Evolutionary conservation across 2,888 invertebrate species (phyloP).

Genomic region (Dicranocentrus wangi): DNA sequence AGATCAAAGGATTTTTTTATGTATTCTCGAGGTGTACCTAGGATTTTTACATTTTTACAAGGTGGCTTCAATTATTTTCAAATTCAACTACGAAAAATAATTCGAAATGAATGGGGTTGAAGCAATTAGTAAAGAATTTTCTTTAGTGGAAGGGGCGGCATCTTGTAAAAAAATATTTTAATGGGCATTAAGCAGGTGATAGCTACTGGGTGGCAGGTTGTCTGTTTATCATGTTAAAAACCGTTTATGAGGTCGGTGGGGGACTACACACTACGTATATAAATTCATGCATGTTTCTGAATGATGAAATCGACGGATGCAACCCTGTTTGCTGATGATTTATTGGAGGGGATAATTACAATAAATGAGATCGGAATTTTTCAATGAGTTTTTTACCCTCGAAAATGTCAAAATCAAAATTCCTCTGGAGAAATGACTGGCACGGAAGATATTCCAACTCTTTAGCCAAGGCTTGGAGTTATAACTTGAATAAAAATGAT

Average conservation of each 20-base stretch:
- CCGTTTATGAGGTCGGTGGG: slow-evolving; percentile 14
- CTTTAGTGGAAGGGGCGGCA: slow-evolving; percentile 34
- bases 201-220: slow-evolving; percentile 52
- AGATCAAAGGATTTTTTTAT: no score
- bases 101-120: slow-evolving; percentile 11
- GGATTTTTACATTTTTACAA: no score
- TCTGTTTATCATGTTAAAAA: slow-evolving; percentile 26
- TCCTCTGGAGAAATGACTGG: no score
- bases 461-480: no score
- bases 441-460: no score
- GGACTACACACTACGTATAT: no score
- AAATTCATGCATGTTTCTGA: no score
- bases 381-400: no score
- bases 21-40: no score
- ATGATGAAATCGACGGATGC: no score
- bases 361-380: slow-evolving; percentile 33
- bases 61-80: background rate
- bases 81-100: slow-evolving; percentile 1
- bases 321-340: slow-evolving; percentile 24
- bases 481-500: no score
- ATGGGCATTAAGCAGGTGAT: slow-evolving; percentile 49
- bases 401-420: no score
- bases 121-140: slow-evolving; percentile 50
- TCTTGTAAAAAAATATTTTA: background rate
- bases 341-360: slow-evolving; percentile 26